These are phyloP conservation scores for Pseudochaenichthys georgianus DNA, from an alignment of 2,797 vertebrate genomes.

Conservation along the genomic window DNA sequence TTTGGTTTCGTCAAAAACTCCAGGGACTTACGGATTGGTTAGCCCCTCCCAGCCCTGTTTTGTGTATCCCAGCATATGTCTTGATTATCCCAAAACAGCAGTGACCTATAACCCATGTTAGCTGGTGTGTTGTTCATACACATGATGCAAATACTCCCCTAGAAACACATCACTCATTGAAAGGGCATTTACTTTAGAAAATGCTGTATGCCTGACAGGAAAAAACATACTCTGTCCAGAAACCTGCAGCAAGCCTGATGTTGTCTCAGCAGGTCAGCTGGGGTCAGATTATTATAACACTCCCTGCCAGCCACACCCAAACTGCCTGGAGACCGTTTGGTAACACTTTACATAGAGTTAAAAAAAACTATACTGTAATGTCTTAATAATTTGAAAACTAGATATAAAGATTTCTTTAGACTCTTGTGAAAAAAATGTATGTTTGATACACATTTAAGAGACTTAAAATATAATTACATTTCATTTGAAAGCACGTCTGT, in stretches of 20 bases:
- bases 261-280: conserved; percentile 40
- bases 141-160: not conserved
- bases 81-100: not conserved
- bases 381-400: too few relatives aligned
- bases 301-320: conserved; percentile 4
- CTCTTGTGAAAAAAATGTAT: too few relatives aligned
- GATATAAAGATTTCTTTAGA: too few relatives aligned
- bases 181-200: not conserved
- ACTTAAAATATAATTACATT: not conserved
- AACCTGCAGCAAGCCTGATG: conserved; percentile 10
- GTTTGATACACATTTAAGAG: too few relatives aligned
- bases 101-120: not conserved
- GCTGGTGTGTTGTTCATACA: not conserved
- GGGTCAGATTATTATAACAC: conserved; percentile 18
- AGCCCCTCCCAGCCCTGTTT: too few relatives aligned
- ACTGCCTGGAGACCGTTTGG: not conserved
- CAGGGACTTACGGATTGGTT: too few relatives aligned
- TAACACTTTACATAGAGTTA: too few relatives aligned
- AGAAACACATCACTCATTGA: not conserved
- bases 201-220: not conserved
- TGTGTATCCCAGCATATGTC: not conserved
- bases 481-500: not conserved
- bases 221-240: conserved; percentile 23
- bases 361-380: too few relatives aligned
- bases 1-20: not conserved